These are phyloP conservation scores for Herpailurus yagouaroundi DNA, from an alignment of 2,113 vertebrate species.

Conservation along the genomic window DNA sequence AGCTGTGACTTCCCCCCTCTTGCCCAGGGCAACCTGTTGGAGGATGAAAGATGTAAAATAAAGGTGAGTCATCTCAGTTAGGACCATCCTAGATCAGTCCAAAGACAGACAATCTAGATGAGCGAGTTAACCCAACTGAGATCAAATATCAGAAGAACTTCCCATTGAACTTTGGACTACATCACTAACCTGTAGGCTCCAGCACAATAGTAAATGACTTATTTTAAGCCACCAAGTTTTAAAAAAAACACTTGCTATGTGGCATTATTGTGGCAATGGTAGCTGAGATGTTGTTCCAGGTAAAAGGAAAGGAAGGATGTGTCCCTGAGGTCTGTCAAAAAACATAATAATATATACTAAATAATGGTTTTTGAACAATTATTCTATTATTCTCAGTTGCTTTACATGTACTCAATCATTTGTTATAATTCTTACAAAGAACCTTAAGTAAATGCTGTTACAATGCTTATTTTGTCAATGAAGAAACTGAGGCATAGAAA, in stretches of 20 bases:
- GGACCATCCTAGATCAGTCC: neutral
- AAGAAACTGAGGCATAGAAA: neutral
- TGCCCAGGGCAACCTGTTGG: neutral
- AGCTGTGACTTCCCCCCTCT: neutral
- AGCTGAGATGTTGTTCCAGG: neutral
- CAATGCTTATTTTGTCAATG: neutral
- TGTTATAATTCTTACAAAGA: neutral
- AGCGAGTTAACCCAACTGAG: neutral
- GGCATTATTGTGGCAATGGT: neutral
- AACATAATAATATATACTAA: neutral
- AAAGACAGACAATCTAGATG: neutral
- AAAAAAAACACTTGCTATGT: neutral
- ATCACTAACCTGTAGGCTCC: neutral
- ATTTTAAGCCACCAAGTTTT: neutral
- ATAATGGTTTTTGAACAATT: neutral
- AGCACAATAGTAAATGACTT: neutral
- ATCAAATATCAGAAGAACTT: neutral
- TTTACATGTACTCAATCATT: neutral
- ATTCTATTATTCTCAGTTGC: neutral
- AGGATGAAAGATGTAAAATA: neutral
- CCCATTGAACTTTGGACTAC: neutral
- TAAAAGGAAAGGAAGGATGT: neutral
- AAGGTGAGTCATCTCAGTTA: neutral
- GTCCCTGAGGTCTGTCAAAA: neutral
- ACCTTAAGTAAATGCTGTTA: neutral